These are phyloP conservation scores for Trematomus loennbergii DNA, from an alignment of 2,113 vertebrate genomes.

Conservation along the genomic window DNA sequence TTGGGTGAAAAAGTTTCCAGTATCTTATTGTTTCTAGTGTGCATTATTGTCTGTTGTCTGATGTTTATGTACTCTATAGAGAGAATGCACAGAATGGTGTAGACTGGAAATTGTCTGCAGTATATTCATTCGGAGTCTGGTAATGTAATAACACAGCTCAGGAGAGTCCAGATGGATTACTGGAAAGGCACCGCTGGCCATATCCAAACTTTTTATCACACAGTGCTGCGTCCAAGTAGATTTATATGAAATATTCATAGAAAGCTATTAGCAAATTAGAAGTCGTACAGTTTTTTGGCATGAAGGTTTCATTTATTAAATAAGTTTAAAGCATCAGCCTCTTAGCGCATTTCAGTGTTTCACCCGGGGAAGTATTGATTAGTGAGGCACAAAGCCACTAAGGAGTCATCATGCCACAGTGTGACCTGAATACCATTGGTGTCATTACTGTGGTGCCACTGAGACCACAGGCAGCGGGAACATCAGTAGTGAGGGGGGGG, in stretches of 20 bases:
- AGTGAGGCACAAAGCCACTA: conserved; percentile 43
- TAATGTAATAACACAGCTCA: conserved; percentile 36
- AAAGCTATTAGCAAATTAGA: conserved; percentile 72
- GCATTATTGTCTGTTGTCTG: background rate
- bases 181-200: conserved; percentile 45
- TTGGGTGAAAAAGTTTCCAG: too few species aligned
- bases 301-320: conserved; percentile 63
- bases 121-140: conserved; percentile 33
- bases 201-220: conserved; percentile 62
- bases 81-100: background rate
- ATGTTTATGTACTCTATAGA: background rate
- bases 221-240: conserved; percentile 40
- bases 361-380: conserved; percentile 58
- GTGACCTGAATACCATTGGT: conserved; percentile 57
- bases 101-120: conserved; percentile 20
- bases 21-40: too few species aligned
- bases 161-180: conserved; percentile 52
- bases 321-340: conserved; percentile 56
- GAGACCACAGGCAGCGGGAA: conserved; percentile 48
- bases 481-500: conserved; percentile 21
- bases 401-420: conserved; percentile 46
- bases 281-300: conserved; percentile 55
- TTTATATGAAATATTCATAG: conserved; percentile 75
- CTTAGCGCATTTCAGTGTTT: conserved; percentile 40
- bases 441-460: conserved; percentile 50